Base-by-base conservation (phyloP, 2,888 invertebrate species). In the Metalampra italica region DNA sequence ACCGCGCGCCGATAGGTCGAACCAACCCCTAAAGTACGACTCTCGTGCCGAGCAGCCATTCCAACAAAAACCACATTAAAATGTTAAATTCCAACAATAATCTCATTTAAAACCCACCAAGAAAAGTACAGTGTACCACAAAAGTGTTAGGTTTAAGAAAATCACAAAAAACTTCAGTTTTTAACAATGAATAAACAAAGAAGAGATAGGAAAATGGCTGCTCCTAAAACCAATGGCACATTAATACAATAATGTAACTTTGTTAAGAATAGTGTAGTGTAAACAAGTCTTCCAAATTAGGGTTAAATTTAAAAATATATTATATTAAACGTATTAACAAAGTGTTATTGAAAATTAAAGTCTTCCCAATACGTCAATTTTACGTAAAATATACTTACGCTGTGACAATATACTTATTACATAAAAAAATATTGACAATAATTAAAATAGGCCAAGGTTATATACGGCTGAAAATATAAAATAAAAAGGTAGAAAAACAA, bases 251-350 rank as follows among this genome's bases (percentile, higher is more conserved):
- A 71, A 74, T 82, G 66, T 65, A 78, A 71, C 52, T 56, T 51
- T 51, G 63, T 43, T 49, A 49, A 51, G 12, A 36, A 52, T 67
- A 73, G 71, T 61, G 54, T 79, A 82, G 75, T 71, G 84, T 71
- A 86, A 87, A 71, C 73, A 85, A 85, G 88, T 88, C 88, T 88
- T 88, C 87, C 87, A 84, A 70, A 62, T 55, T 75, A 78, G 72
- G 58, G 55, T 63, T 62, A 55, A 47, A 47, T 49, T 41, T 51
- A 47, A 45, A 51, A 47, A 49, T 43, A 50, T 49, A 48, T 42
- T 43, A 22, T 22, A 13, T 22, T 46, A 46, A 14, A 41, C 22
- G 34, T 32, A 41, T 47, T 50, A 54, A 41, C 42, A 48, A 52
- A 59, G 55, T 55, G 47, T 55, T 53, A 50, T 45, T 47, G 40